Evolutionary conservation across 1,140 invertebrate genomes (phyloP).

Genomic region (Hycleus phaleratus): DNA sequence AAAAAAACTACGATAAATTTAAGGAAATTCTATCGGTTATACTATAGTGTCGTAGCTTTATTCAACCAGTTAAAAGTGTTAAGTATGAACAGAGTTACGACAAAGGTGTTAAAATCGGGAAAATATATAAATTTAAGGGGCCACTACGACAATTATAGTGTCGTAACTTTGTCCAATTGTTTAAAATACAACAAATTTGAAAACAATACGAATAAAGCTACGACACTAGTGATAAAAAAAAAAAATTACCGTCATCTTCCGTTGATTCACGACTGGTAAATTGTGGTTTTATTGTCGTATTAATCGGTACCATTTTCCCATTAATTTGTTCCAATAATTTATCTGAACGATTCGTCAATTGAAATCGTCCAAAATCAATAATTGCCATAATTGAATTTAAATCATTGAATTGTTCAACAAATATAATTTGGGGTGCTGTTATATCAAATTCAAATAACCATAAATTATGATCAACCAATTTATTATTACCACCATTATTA

Average conservation of each 20-base stretch:
- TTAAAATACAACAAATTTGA: neutral
- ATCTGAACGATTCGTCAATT: constrained; percentile 53
- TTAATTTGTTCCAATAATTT: constrained; percentile 6
- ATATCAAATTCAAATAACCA: constrained; percentile 89
- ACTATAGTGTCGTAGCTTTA: too few relatives aligned
- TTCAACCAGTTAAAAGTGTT: too few relatives aligned
- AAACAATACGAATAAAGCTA: neutral
- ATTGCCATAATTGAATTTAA: constrained; percentile 72
- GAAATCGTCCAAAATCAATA: constrained; percentile 76
- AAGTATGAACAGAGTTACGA: too few relatives aligned
- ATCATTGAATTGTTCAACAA: constrained; percentile 75
- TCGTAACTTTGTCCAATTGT: too few relatives aligned
- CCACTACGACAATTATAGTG: too few relatives aligned
- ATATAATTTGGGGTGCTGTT: constrained; percentile 84
- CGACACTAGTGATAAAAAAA: neutral
- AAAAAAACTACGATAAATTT: too few relatives aligned
- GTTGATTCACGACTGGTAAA: constrained; percentile 30
- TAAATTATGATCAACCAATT: constrained; percentile 48
- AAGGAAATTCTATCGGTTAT: too few relatives aligned
- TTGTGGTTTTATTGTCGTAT: constrained; percentile 8
- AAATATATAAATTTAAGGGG: too few relatives aligned
- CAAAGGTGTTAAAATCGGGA: too few relatives aligned
- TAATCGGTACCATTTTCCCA: too few relatives aligned
- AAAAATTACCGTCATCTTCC: constrained; percentile 44
- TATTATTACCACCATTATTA: constrained; percentile 29